Evolutionary conservation across 2,113 vertebrate genomes (phyloP).

Genomic region (Hepsetus odoe): DNA sequence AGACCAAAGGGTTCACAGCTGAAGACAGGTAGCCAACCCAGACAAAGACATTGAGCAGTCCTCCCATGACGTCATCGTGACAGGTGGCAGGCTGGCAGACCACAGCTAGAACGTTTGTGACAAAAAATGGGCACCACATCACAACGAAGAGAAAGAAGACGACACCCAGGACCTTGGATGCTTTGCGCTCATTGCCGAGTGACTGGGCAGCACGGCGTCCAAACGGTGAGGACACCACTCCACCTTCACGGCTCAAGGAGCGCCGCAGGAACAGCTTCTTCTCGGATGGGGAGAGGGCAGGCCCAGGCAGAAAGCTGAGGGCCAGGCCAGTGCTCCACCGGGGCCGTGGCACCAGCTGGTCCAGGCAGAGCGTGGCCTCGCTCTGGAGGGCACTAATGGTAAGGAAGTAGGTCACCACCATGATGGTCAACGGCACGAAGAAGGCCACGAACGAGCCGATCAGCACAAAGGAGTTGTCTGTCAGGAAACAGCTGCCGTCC

Average conservation of each 20-base stretch:
- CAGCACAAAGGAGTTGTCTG: slow-evolving; percentile 88
- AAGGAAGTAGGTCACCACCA: slow-evolving; percentile 95
- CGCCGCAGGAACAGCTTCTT: slow-evolving; percentile 87
- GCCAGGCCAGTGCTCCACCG: slow-evolving; percentile 81
- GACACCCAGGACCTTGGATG: slow-evolving; percentile 94
- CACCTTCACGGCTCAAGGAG: slow-evolving; percentile 79
- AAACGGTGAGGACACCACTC: slow-evolving; percentile 53
- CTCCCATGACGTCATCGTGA: slow-evolving; percentile 75
- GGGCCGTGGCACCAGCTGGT: slow-evolving; percentile 82
- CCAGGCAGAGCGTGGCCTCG: slow-evolving; percentile 86
- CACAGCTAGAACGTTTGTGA: slow-evolving; percentile 92
- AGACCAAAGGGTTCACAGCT: slow-evolving; percentile 91
- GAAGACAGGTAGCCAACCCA: slow-evolving; percentile 97
- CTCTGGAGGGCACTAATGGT: slow-evolving; percentile 90
- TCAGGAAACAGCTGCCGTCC: slow-evolving; percentile 85
- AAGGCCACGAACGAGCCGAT: slow-evolving; percentile 93
- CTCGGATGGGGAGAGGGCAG: slow-evolving; percentile 82
- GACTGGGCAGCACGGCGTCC: slow-evolving; percentile 91
- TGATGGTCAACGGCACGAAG: slow-evolving; percentile 93
- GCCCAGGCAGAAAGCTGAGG: slow-evolving; percentile 83
- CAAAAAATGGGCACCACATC: slow-evolving; percentile 98
- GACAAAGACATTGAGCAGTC: slow-evolving; percentile 90
- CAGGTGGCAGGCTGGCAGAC: slow-evolving; percentile 84
- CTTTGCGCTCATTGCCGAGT: slow-evolving; percentile 95
- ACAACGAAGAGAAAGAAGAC: slow-evolving; percentile 97